Percentiles rank a stretch among this genome's conserved stretches.
Conservation (phyloP, 2,113 vertebrate genomes). For the Sisor rabdophorus region DNA sequence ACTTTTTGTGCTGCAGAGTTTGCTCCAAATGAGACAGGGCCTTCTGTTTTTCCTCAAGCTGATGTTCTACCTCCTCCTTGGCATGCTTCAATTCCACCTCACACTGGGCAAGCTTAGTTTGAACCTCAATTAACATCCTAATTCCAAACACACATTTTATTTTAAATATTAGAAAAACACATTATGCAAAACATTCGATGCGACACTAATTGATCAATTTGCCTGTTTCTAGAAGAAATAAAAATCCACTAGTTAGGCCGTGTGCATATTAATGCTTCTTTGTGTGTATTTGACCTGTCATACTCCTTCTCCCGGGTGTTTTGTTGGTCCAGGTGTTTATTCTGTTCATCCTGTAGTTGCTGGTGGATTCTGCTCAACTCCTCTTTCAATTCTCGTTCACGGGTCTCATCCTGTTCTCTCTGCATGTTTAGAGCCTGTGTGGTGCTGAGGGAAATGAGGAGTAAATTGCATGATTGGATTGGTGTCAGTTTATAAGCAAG, state of each 20-base stretch:
- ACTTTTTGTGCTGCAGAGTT: conserved; percentile 51
- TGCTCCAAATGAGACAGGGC: conserved; percentile 49
- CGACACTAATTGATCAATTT: too few relatives aligned
- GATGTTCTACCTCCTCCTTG: conserved; percentile 63
- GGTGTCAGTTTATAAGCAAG: neutral
- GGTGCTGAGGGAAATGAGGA: conserved; percentile 39
- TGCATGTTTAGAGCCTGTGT: conserved; percentile 63
- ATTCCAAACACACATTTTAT: neutral
- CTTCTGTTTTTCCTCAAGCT: conserved; percentile 51
- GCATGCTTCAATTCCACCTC: conserved; percentile 69
- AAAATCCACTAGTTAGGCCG: neutral
- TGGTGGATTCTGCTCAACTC: conserved; percentile 62
- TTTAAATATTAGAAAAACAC: neutral
- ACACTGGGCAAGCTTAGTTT: conserved; percentile 71
- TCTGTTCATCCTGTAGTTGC: conserved; percentile 61
- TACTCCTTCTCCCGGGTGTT: conserved; percentile 67
- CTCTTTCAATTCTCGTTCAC: conserved; percentile 62
- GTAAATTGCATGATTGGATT: conserved; percentile 22
- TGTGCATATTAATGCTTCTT: neutral
- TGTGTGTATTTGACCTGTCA: conserved; percentile 65
- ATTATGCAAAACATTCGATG: neutral
- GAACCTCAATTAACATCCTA: conserved; percentile 78
- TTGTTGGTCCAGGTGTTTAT: conserved; percentile 62
- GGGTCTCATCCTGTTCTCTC: conserved; percentile 57
- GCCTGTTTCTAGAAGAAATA: too few relatives aligned